Base-by-base conservation (phyloP, 2,797 vertebrate genomes). In the Sus cebifrons region DNA sequence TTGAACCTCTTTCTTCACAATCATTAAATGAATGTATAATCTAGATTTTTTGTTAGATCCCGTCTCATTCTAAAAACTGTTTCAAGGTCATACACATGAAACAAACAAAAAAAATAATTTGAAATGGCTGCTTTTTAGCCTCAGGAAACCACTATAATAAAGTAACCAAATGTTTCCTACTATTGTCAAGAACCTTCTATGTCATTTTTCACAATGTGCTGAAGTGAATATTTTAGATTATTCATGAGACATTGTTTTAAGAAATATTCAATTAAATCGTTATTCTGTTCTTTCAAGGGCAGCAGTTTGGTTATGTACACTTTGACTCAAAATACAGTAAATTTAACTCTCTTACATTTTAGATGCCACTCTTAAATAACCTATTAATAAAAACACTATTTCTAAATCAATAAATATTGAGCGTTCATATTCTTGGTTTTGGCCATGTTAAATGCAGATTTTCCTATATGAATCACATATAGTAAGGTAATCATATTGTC, bases 291-390 rank as follows among this genome's bases (percentile, higher is more conserved):
- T 81, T 86, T 89, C 23, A 86, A 74, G 16, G 7, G 11, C 23
- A 71, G 18, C 11, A 68, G 29, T 11, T 60, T 89, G 10, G 6
- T 58, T 78, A 78, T 44, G 2, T 56, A 44, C 73, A 70, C 23
- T 3, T 17, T 95, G 40, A 81, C 62, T 88, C 54, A 88, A 86
- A 90, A 92, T 81, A 44, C 7, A 14, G 52, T 18, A 68, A n/a
- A 91, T 96, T 84, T 71, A 94, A 86, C 78, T 97, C 5, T 40
- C 27, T 62, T 68, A 40, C 4, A 75, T 85, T 93, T 96, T 86
- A 89, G 73, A 79, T 40, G 40, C 1, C 20, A 49, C n/a, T 49
- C 2, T 79, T 84, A 27, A 89, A 62, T 86, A 64, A 91, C 2
- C 56, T 78, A 54, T 74, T 15, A 82, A 68, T 36, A 92, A 93